phyloP scores from a whole-genome alignment of 2,113 vertebrate species.

The Nibea coibor region DNA sequence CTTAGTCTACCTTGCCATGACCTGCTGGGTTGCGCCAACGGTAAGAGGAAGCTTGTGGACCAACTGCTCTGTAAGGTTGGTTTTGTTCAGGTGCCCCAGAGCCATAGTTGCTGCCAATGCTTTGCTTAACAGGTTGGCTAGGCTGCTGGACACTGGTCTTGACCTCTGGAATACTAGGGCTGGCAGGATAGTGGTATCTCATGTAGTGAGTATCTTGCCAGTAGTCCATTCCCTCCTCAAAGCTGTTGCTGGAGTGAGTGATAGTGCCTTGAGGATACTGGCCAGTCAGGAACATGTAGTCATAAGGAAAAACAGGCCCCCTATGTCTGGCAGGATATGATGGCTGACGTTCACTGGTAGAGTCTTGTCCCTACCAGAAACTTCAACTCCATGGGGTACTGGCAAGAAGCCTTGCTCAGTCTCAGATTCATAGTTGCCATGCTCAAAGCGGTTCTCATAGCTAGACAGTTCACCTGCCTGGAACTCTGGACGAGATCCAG shows the following conservation, averaged over 20 bases:
- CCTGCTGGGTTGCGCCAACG: too few relatives aligned
- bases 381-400: neutral
- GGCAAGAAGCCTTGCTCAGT: neutral
- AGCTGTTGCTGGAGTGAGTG: constrained; percentile 26
- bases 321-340: neutral
- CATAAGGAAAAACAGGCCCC: neutral
- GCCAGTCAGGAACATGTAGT: constrained; percentile 28
- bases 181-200: neutral
- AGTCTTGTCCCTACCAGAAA: accelerated
- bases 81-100: neutral
- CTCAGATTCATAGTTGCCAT: constrained; percentile 20
- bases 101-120: neutral
- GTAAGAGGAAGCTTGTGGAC: neutral
- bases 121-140: neutral
- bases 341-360: accelerated
- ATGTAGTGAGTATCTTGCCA: neutral
- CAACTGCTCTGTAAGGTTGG: neutral
- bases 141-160: accelerated
- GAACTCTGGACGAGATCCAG: neutral
- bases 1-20: neutral
- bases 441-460: neutral
- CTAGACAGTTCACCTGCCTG: constrained; percentile 34
- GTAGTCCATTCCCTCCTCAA: constrained; percentile 24
- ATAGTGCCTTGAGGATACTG: constrained; percentile 34
- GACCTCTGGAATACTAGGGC: neutral